Base-by-base conservation (phyloP, 2,797 vertebrate genomes). In the Falco biarmicus region DNA sequence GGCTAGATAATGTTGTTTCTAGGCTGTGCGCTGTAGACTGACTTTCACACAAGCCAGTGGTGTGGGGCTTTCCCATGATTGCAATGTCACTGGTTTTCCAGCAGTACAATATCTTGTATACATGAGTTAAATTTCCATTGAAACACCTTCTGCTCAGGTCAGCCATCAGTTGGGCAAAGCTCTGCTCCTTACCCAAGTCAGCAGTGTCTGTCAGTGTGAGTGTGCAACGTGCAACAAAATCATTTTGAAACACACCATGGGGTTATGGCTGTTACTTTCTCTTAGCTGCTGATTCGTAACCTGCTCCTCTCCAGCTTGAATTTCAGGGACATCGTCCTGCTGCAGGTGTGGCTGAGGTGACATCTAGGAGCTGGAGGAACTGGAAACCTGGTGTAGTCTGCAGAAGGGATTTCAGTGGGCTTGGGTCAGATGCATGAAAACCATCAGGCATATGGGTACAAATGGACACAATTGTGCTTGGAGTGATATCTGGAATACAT, bases 71-170 rank as follows among this genome's bases (percentile, higher is more conserved):
- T 97, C 97, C 91, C 81, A 63, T 71, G 79, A 89, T 97, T 95
- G 76, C 94, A 96, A 53, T 94, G 95, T 91, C 73, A 15, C 68
- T 81, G 63, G 39, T 89, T 97, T 98, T 94, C 78, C 73, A 98
- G 39, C 87, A 32, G 29, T 94, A 43, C 34, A 47, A 81, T 53
- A 63, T 0, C 41, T 89, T 84, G 71, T 91, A 87, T 94, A 43
- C 95, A 92, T 81, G 71, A 34, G 96, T 98, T 95, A 95, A 95
- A 96, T 92, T 97, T 91, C 90, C 96, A 87, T 89, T 74, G 71
- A 89, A 80, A 54, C 15, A 69, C 95, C 56, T 95, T 82, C 94
- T 84, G 94, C 93, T 93, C 69, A 56, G 91, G 80, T 95, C 8
- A 66, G 75, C 84, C 90, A 31, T 82, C 79, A 66, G 83, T 53